Percentiles rank a stretch among this genome's conserved stretches.
Evolutionary conservation across 2,888 invertebrate species (phyloP).

Genomic region (Marronus borbonicus): DNA sequence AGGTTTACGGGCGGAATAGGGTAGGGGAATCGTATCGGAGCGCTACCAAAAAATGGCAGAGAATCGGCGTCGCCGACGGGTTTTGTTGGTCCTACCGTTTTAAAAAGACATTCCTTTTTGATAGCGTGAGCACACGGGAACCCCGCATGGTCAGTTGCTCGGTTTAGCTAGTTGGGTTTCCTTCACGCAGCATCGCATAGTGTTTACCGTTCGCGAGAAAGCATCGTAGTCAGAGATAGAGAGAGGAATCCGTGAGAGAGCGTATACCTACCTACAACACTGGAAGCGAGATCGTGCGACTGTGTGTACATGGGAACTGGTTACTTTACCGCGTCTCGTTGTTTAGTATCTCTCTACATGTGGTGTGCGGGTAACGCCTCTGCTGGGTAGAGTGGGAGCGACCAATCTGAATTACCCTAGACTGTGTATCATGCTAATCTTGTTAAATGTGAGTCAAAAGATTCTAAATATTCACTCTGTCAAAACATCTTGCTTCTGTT

Average conservation of each 20-base stretch:
- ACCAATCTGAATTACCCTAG: conserved; percentile 71
- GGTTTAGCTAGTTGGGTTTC: conserved; percentile 50
- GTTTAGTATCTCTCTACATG: conserved; percentile 30
- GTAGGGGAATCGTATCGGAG: conserved; percentile 35
- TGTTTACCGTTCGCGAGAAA: conserved; percentile 57
- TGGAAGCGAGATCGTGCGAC: background rate
- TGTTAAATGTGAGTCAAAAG: conserved; percentile 69
- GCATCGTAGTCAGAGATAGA: conserved; percentile 53
- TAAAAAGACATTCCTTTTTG: conserved; percentile 72
- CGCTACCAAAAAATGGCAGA: conserved; percentile 68
- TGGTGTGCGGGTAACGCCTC: conserved; percentile 68
- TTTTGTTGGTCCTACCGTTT: conserved; percentile 51
- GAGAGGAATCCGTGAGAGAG: conserved; percentile 50
- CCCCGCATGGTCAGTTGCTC: conserved; percentile 69
- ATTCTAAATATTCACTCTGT: conserved; percentile 71
- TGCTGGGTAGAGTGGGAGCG: conserved; percentile 68
- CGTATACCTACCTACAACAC: conserved; percentile 49
- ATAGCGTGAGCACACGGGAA: conserved; percentile 71
- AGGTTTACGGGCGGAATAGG: background rate
- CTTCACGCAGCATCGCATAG: conserved; percentile 68
- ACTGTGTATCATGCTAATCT: conserved; percentile 68
- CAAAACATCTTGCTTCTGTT: conserved; percentile 69
- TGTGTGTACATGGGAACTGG: conserved; percentile 23
- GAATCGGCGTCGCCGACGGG: conserved; percentile 55
- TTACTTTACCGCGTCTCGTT: conserved; percentile 15